Percentiles rank a stretch among this genome's conserved stretches.
These are phyloP conservation scores for Crepidodera aurea DNA, from an alignment of 2,888 invertebrate species.

Conservation along the genomic window DNA sequence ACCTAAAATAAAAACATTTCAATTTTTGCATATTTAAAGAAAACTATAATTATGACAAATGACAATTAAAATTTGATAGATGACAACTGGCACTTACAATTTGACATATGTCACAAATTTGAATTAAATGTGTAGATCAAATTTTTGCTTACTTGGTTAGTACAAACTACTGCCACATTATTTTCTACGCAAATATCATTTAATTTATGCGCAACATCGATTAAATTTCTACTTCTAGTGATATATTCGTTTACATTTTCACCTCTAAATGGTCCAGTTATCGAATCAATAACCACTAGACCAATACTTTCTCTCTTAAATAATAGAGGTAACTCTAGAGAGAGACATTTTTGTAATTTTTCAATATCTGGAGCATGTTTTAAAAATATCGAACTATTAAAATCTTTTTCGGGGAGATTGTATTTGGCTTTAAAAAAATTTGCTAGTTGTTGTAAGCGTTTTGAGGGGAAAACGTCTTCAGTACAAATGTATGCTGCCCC, in stretches of 20 bases:
- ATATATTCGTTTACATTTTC: slow-evolving; percentile 62
- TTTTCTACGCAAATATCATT: slow-evolving; percentile 65
- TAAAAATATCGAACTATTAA: slow-evolving; percentile 70
- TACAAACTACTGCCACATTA: slow-evolving; percentile 70
- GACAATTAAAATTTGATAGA: neutral
- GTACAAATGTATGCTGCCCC: slow-evolving; percentile 77
- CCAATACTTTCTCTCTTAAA: slow-evolving; percentile 60
- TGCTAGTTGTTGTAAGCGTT: slow-evolving; percentile 68
- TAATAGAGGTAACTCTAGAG: slow-evolving; percentile 65
- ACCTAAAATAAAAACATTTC: slow-evolving; percentile 52
- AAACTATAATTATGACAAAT: slow-evolving; percentile 2
- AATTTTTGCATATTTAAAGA: slow-evolving; percentile 3
- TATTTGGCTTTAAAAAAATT: slow-evolving; percentile 53
- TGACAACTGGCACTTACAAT: neutral
- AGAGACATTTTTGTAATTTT: slow-evolving; percentile 66
- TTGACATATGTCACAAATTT: too few relatives aligned
- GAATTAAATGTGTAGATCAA: too few relatives aligned
- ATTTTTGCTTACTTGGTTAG: slow-evolving; percentile 71
- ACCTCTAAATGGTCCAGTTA: slow-evolving; percentile 74
- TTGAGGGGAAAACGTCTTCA: slow-evolving; percentile 79
- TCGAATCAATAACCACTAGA: slow-evolving; percentile 76
- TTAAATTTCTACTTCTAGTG: slow-evolving; percentile 66
- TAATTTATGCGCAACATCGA: slow-evolving; percentile 66
- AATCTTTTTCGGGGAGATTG: slow-evolving; percentile 52
- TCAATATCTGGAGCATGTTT: slow-evolving; percentile 70